Evolutionary conservation across 2,888 invertebrate genomes (phyloP), one percentile per base, ranked within the genome.

Genomic region (Sisyra nigra): DNA sequence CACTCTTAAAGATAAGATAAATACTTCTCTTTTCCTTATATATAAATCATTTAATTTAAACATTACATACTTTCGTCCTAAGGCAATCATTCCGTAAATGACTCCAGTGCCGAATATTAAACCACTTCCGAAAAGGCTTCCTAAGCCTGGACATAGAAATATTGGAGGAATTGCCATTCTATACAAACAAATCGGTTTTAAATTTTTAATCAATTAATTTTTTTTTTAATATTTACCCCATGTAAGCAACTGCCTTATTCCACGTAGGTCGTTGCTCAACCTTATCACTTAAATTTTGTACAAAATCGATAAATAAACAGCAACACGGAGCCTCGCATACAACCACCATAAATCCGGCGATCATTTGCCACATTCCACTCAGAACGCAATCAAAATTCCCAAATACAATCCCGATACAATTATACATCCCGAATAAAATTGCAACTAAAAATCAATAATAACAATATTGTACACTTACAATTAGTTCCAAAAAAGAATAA

Each of bases 281-380:
- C 67, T 76, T 80, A 55, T 80, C 80, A 46, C 88, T 85, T 43
- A 93, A 67, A 47, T 75, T 74, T 65, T 89, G 86, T 44, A 96
- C 91, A 68, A 87, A 87, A 58, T 94, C 96, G 50, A 97, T 76
- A 66, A 93, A 97, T 67, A 91, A 75, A 66, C 94, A 97, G 66
- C 94, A 96, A 62, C 89, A 96, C 0, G 97, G 97, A 33, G 96
- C 94, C 66, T 97, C 97, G 55, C 94, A 74, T 36, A 84, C 77
- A 52, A 93, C 72, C 47, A 89, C 78, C 48, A 87, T 57, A 65
- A 96, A 91, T 33, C 93, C 96, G 48, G 85, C 79, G 48, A 91
- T 56, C 77, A 91, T 85, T 70, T 87, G 86, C 74, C 83, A 79
- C 54, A 88, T 74, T 48, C 88, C 89, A 41, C 79, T 74, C 39